Evolutionary conservation across 2,888 invertebrate genomes (phyloP).

Genomic region (Sipha maydis): DNA sequence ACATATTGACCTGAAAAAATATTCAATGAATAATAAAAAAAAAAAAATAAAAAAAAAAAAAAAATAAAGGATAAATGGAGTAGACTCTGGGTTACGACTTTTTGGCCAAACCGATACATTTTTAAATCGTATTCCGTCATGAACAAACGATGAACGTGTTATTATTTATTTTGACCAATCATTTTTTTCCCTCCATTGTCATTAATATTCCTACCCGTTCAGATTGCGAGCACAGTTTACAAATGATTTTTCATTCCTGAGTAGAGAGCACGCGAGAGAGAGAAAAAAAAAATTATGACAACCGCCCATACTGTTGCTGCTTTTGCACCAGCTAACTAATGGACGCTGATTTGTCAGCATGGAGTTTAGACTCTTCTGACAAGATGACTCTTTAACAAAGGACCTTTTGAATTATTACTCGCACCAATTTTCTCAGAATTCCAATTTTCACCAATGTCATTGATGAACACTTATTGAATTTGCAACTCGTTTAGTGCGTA

Average conservation of each 20-base stretch:
- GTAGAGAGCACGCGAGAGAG: neutral
- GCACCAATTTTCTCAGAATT: constrained; percentile 12
- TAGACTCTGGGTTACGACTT: constrained; percentile 18
- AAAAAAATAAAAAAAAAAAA: neutral
- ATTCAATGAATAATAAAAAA: neutral
- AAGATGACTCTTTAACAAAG: constrained; percentile 57
- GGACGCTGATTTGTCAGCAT: constrained; percentile 54
- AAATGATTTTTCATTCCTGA: constrained; percentile 54
- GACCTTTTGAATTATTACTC: constrained; percentile 52
- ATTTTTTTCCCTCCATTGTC: constrained; percentile 4
- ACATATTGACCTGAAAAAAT: neutral
- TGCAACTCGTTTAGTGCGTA: neutral
- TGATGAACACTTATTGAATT: constrained; percentile 28
- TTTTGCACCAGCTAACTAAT: constrained; percentile 37
- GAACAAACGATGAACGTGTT: constrained; percentile 14
- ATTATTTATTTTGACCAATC: constrained; percentile 47
- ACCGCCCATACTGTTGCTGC: constrained; percentile 39
- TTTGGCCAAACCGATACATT: constrained; percentile 24
- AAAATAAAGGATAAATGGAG: constrained; percentile 31
- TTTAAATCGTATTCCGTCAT: constrained; percentile 55
- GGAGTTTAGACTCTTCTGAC: constrained; percentile 35
- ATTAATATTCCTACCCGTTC: constrained; percentile 43
- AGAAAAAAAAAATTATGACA: constrained; percentile 47
- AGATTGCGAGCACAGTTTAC: constrained; percentile 17
- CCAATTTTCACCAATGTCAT: constrained; percentile 24